Base-by-base conservation (phyloP, 1,140 invertebrate species). In the Nilaparvata lugens region DNA sequence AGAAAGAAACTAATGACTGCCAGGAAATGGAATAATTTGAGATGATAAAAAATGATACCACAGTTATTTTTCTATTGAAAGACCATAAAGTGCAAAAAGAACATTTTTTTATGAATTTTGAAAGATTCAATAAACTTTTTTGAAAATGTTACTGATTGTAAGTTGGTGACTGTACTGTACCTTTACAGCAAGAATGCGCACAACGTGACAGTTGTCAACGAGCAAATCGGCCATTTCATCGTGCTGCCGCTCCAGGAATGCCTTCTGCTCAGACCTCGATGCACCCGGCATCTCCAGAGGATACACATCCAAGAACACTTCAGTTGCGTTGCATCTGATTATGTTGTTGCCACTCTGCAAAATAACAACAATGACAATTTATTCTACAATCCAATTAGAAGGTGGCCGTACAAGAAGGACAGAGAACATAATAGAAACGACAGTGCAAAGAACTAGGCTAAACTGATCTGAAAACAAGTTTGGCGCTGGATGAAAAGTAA, bases 221-320 rank as follows among this genome's bases (percentile, higher is more conserved):
- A 68, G 52, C 21, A 68, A 59, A 25, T 62, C 61, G n/a, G 59
- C 58, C 35, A 67, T 66, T 62, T 63, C 62, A 42, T 61, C 48
- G 35, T 67, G 57, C 55, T 68, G 67, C 45, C 58, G 62, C 19
- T 64, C 59, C 55, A 54, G 56, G 31, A 66, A 65, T 16, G 19
- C 14, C 23, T 48, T 58, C 55, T 65, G 62, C 23, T 62, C 61
- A 9, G 25, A 40, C 6, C 19, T 31, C 9, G 53, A 45, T 19
- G 19, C 13, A 45, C 58, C 64, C 14, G 64, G 62, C 45, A 56
- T 60, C 56, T 68, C 67, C 25, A 68, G 57, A 25, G 67, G 67
- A 54, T 66, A 68, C 0, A 62, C 64, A 61, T 67, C 62, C 24
- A 68, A 56, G 40, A 68, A 66, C 11, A 68, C 59, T 21, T 63